Evolutionary conservation across 2,797 vertebrate genomes (phyloP).

Genomic region (Sandelia bainsii): DNA sequence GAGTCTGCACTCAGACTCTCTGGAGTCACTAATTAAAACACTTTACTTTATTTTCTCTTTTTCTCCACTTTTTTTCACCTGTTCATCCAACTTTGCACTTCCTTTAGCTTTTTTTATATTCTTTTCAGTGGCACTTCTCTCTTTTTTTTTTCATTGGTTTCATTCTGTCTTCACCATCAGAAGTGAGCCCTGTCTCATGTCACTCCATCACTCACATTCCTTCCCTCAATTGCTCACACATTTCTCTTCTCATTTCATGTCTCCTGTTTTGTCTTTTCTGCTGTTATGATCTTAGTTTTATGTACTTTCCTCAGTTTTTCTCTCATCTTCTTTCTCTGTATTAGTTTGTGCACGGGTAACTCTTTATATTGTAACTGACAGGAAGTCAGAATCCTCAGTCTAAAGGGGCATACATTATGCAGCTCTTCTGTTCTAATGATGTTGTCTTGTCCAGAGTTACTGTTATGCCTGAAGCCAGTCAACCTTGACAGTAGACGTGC

Average conservation of each 20-base stretch:
- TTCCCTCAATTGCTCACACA: slow-evolving; percentile 40
- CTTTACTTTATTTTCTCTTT: slow-evolving; percentile 62
- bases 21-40: slow-evolving; percentile 86
- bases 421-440: slow-evolving; percentile 78
- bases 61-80: slow-evolving; percentile 53
- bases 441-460: slow-evolving; percentile 66
- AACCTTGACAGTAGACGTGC: slow-evolving; percentile 59
- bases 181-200: slow-evolving; percentile 23
- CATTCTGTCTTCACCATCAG: slow-evolving; percentile 16
- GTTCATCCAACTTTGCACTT: slow-evolving; percentile 49
- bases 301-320: slow-evolving; percentile 4
- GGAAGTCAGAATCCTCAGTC: slow-evolving; percentile 40
- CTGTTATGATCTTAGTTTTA: slow-evolving; percentile 17
- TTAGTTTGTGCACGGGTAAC: slow-evolving; percentile 49
- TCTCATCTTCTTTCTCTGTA: slow-evolving; percentile 26
- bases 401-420: slow-evolving; percentile 56
- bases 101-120: slow-evolving; percentile 11
- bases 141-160: slow-evolving; percentile 49
- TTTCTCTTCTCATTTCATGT: slow-evolving; percentile 23
- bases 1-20: slow-evolving; percentile 80
- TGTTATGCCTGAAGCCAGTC: slow-evolving; percentile 65
- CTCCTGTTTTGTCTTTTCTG: slow-evolving; percentile 4
- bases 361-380: slow-evolving; percentile 50
- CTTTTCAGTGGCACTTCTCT: slow-evolving; percentile 31
- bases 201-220: slow-evolving; percentile 39